Percentiles rank a stretch among this genome's conserved stretches.
Evolutionary conservation across 2,888 invertebrate genomes (phyloP).

Genomic region (Athalia cordata): DNA sequence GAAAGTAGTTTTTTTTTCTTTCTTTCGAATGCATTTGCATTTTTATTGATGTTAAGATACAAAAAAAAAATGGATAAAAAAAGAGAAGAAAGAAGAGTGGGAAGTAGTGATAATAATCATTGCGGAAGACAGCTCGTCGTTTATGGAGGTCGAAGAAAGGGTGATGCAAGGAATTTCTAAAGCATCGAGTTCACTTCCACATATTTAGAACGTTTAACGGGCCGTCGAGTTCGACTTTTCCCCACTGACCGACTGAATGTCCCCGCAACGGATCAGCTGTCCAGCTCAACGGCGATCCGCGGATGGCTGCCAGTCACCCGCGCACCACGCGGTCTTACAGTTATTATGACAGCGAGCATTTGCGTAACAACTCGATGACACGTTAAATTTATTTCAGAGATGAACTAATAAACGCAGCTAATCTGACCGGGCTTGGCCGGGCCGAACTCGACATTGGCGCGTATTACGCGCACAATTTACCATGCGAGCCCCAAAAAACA

Average conservation of each 20-base stretch:
- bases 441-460: too few species aligned
- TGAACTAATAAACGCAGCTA: constrained; percentile 21
- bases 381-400: constrained; percentile 41
- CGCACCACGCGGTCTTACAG: neutral
- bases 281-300: constrained; percentile 16
- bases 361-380: constrained; percentile 36
- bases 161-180: constrained; percentile 1
- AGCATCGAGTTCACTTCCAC: constrained; percentile 4
- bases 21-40: too few species aligned
- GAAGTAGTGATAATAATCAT: too few species aligned
- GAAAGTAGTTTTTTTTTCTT: too few species aligned
- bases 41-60: too few species aligned
- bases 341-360: constrained; percentile 29
- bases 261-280: constrained; percentile 32
- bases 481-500: too few species aligned
- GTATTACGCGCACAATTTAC: too few species aligned
- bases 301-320: neutral
- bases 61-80: too few species aligned
- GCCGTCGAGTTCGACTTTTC: constrained; percentile 14
- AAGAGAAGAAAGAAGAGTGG: too few species aligned
- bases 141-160: too few species aligned
- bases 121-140: too few species aligned
- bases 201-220: constrained; percentile 34
- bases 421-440: constrained; percentile 10
- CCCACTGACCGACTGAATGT: constrained; percentile 40